Evolutionary conservation across 2,888 invertebrate genomes (phyloP), one percentile per base, ranked within the genome.

Genomic region (Nomada ruficornis): DNA sequence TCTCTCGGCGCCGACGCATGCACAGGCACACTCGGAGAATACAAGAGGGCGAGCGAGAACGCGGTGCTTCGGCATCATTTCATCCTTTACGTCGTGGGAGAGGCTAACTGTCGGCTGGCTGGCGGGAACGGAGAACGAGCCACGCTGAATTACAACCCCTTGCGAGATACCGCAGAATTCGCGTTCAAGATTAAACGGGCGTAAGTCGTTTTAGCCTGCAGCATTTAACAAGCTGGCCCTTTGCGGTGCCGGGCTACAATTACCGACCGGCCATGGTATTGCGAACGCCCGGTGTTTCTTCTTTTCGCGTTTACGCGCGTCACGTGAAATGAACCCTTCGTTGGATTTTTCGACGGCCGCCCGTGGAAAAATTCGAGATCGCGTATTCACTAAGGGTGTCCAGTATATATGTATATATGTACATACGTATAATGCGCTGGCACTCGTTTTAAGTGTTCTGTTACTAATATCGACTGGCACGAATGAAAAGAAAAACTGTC

Each of bases 121-220:
- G 70, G 29, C 42, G 57, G 23, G 80, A 74, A 72, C 63, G 85
- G 89, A 87, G 89, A 88, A 88, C 84, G 88, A 87, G 88, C 87
- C 88, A 84, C 86, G 90, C 90, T 92, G 92, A 93, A 93, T 93
- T 93, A 93, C 91, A 92, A 90, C 91, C 92, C 92, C 92, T 92
- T 90, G 90, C 91, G 91, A 93, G 92, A 93, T 92, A 93, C 93
- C 93, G 89, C 92, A 93, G 91, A 93, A 93, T 93, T 91, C 91
- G 90, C 91, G 90, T 90, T 92, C 90, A 91, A 93, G 93, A 93
- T 93, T 93, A 93, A 91, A 93, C 91, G 91, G 92, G 91, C 92
- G 91, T 92, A 91, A 92, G 92, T 92, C 92, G 90, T 91, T 91
- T 85, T 88, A 86, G 86, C 87, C 88, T 87, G 86, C 80, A 82